phyloP scores from a whole-genome alignment of 1,140 invertebrate species.

The Helicoverpa armigera region DNA sequence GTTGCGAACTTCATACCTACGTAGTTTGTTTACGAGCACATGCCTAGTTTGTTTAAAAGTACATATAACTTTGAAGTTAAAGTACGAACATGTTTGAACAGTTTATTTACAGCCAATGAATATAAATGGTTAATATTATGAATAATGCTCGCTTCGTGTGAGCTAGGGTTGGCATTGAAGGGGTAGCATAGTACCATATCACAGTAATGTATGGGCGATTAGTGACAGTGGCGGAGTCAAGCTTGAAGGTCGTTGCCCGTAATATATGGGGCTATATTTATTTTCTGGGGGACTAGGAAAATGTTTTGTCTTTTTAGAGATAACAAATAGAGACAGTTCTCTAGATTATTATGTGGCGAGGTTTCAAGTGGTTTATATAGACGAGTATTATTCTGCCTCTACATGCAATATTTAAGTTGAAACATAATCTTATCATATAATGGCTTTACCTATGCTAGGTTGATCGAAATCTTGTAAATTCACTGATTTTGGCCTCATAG shows the following conservation, averaged over 20 bases:
- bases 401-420: too few relatives aligned
- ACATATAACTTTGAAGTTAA: slow-evolving; percentile 45
- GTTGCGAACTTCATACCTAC: slow-evolving; percentile 34
- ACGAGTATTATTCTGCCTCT: too few relatives aligned
- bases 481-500: too few relatives aligned
- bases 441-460: too few relatives aligned
- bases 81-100: slow-evolving; percentile 36
- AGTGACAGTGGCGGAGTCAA: slow-evolving; percentile 31
- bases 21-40: slow-evolving; percentile 39
- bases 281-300: not conserved
- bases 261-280: slow-evolving; percentile 25
- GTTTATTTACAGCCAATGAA: slow-evolving; percentile 46
- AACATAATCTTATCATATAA: too few relatives aligned
- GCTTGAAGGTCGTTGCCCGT: slow-evolving; percentile 24
- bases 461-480: too few relatives aligned
- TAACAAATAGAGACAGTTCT: not conserved
- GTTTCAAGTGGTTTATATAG: not conserved
- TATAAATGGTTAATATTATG: slow-evolving; percentile 45
- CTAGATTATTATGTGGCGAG: not conserved
- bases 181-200: slow-evolving; percentile 13
- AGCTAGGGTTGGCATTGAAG: slow-evolving; percentile 34
- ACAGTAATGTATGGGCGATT: slow-evolving; percentile 42
- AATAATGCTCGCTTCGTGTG: slow-evolving; percentile 29
- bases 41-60: slow-evolving; percentile 46
- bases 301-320: slow-evolving; percentile 31